Evolutionary conservation across 1,140 invertebrate genomes (phyloP).

Genomic region (Hylyphantes graminicola): DNA sequence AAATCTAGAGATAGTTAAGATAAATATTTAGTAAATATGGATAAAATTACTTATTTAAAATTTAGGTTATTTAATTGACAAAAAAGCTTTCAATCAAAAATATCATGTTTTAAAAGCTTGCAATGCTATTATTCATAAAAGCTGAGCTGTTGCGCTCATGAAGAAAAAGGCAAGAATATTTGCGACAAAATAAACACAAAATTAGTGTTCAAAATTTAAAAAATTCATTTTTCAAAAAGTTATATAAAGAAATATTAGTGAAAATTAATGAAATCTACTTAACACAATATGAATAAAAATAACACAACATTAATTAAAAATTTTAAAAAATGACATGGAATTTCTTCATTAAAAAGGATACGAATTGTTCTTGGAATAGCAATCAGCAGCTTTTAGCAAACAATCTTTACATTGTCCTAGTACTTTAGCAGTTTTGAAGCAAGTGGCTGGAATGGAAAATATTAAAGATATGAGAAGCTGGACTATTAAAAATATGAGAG

Average conservation of each 20-base stretch:
- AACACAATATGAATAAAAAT: not conserved
- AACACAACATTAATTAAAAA: not conserved
- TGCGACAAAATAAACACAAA: not conserved
- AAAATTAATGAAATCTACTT: not conserved
- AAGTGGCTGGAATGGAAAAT: slow-evolving; percentile 78
- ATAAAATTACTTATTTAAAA: not conserved
- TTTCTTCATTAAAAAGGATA: slow-evolving; percentile 74
- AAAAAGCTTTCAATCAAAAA: too few relatives aligned
- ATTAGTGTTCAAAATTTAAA: not conserved
- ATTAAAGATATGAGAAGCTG: not conserved
- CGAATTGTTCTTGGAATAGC: slow-evolving; percentile 85
- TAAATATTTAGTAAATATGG: not conserved
- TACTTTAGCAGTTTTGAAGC: slow-evolving; percentile 87
- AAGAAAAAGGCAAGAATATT: too few relatives aligned
- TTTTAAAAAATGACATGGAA: not conserved
- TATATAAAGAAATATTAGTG: not conserved
- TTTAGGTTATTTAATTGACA: not conserved
- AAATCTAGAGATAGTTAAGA: slow-evolving; percentile 70
- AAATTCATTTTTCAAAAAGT: not conserved
- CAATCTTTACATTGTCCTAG: slow-evolving; percentile 85
- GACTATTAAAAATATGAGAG: not conserved
- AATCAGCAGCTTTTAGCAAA: slow-evolving; percentile 86
- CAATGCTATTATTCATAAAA: too few relatives aligned
- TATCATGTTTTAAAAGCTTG: too few relatives aligned
- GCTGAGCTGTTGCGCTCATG: too few relatives aligned